Evolutionary conservation across 2,797 vertebrate genomes (phyloP), one percentile per base, ranked within the genome.

Genomic region (Urosaurus nigricauda): DNA sequence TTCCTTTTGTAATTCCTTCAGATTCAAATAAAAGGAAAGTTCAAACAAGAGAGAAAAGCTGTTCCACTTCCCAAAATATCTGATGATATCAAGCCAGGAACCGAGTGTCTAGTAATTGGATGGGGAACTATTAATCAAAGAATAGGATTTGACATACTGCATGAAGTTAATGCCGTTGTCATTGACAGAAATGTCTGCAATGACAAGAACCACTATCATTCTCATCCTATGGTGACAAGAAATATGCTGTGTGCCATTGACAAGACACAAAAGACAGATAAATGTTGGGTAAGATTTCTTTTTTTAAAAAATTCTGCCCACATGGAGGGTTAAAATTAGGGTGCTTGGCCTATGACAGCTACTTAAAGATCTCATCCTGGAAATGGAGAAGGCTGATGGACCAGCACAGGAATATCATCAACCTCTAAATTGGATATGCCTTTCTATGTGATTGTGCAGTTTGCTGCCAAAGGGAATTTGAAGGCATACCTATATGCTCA

Each of bases 391-490:
- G 47, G 7, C 47, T 51, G 7, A 51, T 51, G 9, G 47, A 51
- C 47, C 7, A 51, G 47, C 1, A 51, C 9, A 51, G 11, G 9
- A 51, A 51, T 51, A 51, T 7, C 4, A 51, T 51, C 47, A 51
- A 9, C 47, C 47, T 51, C 47, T 51, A 51, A 51, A 51, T 51
- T 51, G 9, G 8, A 51, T 51, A 51, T 51, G 68, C 98, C 98
- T 0, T 96, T 99, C 86, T 99, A 99, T 0, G 99, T 99, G 70
- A 97, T 99, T 26, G 99, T 99, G 96, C 99, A 99, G 94, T 99
- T 98, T 17, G 99, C 99, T 1, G 98, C 98, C 0, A 99, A 99
- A 96, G 98, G 99, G 79, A 99, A 99, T 93, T 96, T 99, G 89
- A 97, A 99, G 0, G 99, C 99, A 93, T 99, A 98, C 95, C 98